These are phyloP conservation scores for Leptoclinus maculatus DNA, from an alignment of 2,797 vertebrate genomes.

Conservation along the genomic window DNA sequence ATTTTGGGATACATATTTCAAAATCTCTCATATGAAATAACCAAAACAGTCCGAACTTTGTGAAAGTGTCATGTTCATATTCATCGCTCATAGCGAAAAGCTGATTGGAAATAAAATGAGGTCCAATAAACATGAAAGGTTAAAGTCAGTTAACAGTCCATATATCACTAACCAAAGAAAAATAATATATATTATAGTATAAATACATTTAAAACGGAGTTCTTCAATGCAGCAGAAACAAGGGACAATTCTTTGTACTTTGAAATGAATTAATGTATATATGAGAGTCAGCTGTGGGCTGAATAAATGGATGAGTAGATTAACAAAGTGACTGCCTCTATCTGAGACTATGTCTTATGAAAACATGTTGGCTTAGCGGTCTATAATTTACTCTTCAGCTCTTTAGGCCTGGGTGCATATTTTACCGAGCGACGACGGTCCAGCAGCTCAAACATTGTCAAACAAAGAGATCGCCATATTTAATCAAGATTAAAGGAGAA, in stretches of 20 bases:
- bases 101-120: not conserved
- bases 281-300: constrained; percentile 8
- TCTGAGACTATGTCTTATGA: constrained; percentile 21
- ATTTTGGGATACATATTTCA: not conserved
- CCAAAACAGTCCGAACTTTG: not conserved
- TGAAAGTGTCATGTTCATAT: not conserved
- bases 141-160: not conserved
- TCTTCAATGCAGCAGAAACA: not conserved
- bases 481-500: constrained; percentile 61
- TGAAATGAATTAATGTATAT: not conserved
- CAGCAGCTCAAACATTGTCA: constrained; percentile 54
- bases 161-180: not conserved
- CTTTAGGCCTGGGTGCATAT: constrained; percentile 17
- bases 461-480: constrained; percentile 48
- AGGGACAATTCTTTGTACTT: not conserved
- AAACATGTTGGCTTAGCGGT: constrained; percentile 45
- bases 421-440: constrained; percentile 12
- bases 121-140: not conserved
- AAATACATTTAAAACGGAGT: not conserved
- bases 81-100: not conserved
- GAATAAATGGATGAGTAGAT: constrained; percentile 44
- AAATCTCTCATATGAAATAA: not conserved
- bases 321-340: constrained; percentile 39
- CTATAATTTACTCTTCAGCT: constrained; percentile 41
- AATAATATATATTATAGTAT: not conserved